Percentiles rank a stretch among this genome's conserved stretches.
Evolutionary conservation across 1,140 invertebrate genomes (phyloP).

Genomic region (Heterodera schachtii): DNA sequence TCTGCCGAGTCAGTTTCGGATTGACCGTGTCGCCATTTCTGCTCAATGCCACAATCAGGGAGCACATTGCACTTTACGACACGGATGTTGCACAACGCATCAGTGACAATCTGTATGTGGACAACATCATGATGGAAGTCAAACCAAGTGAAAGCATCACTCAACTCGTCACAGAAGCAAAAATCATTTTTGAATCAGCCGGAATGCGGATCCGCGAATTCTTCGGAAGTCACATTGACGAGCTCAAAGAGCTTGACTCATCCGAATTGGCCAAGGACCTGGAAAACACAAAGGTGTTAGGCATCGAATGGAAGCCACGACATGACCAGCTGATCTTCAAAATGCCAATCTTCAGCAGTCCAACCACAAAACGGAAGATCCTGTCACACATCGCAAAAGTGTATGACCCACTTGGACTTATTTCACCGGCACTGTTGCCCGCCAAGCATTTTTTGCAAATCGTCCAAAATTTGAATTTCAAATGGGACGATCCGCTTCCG

Average conservation of each 20-base stretch:
- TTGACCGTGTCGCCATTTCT: no score
- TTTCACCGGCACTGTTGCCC: no score
- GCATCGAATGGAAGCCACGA: neutral
- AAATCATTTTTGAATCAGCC: neutral
- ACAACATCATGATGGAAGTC: constrained; percentile 6
- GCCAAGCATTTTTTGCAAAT: no score
- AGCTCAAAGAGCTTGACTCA: neutral
- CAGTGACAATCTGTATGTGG: neutral
- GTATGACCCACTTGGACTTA: no score
- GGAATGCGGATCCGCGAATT: neutral
- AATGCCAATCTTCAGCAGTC: neutral
- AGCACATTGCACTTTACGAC: neutral
- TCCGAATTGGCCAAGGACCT: neutral
- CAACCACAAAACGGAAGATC: neutral
- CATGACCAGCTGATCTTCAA: neutral
- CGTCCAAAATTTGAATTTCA: no score
- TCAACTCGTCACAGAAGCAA: neutral
- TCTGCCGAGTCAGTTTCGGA: no score
- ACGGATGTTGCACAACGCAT: neutral
- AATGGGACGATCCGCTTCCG: no score
- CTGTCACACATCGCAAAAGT: no score
- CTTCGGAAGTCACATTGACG: no score
- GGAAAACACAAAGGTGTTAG: neutral
- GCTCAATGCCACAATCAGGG: neutral
- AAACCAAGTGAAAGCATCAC: neutral